Evolutionary conservation across 2,797 vertebrate genomes (phyloP), one percentile per base, ranked within the genome.

Genomic region (Rhodeus uyekii): DNA sequence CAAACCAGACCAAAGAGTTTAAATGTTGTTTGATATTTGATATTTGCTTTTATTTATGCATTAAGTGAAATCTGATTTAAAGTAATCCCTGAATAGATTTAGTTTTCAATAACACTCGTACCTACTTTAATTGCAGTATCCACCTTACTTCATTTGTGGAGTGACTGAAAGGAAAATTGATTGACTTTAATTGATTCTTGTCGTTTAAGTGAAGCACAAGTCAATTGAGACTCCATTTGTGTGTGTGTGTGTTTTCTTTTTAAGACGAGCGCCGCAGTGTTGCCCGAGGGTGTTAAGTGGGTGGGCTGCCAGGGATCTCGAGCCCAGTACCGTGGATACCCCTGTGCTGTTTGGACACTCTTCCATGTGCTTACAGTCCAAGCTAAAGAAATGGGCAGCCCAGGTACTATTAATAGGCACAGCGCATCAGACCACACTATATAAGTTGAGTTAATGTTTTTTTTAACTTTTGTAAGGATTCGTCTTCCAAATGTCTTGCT

Each of bases 311-410:
- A 96, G 90, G 96, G 98, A 34, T 96, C 96, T 0, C 90, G 94
- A 60, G 90, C 93, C 0, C 91, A 96, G 10, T 93, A 95, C 71
- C 95, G 98, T 50, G 94, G 96, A 63, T 99, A 95, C 67, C 97
- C 97, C 22, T 99, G 98, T 5, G 95, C 96, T 13, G 79, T 99
- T 64, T 99, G 98, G 98, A 95, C 93, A 5, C 89, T 99, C 50
- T 99, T 98, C 92, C 98, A 99, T 50, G 89, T 96, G 50, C 94
- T 99, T 84, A 97, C 97, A 0, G 93, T 97, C 32, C 96, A 96
- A 87, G 97, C 87, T 77, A 86, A 86, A 64, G 81, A 8, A 27
- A 32, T 7, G 9, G 71, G 60, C 24, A 72, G 50, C 50, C 82
- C 89, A 88, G 91, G 94, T 94, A 90, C 18, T 53, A 34, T 50